A percentile compares a stretch with the other conserved stretches of the same genome.
Conservation (phyloP, 2,113 vertebrate species). For the Ursus arctos region DNA sequence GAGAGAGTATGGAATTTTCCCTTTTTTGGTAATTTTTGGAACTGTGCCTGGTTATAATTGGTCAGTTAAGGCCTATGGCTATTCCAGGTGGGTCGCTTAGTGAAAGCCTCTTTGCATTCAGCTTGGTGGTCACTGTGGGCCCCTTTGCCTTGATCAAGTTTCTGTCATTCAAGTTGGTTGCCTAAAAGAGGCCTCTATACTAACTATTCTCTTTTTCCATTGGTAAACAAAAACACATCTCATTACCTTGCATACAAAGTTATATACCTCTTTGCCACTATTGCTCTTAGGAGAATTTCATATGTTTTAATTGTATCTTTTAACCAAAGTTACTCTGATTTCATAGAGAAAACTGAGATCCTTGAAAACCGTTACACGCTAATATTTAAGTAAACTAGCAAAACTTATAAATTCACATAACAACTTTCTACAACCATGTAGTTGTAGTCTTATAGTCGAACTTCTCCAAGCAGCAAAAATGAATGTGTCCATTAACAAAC, state of each 20-base stretch:
- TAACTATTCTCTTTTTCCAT: neutral
- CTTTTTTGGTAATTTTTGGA: neutral
- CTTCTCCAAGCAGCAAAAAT: neutral
- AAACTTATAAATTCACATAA: neutral
- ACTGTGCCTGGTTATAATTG: neutral
- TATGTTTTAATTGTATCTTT: neutral
- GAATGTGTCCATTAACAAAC: neutral
- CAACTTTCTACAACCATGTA: neutral
- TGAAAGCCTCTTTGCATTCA: neutral
- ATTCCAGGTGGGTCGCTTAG: neutral
- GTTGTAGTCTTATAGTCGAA: neutral
- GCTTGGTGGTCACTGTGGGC: neutral
- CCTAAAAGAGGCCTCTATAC: neutral
- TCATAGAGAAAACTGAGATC: neutral
- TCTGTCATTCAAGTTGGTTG: neutral
- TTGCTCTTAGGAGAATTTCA: neutral
- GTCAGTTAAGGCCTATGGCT: neutral
- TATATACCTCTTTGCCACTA: neutral
- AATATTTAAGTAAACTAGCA: constrained; percentile 7
- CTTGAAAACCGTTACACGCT: neutral
- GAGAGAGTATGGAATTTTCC: neutral
- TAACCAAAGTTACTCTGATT: constrained; percentile 1
- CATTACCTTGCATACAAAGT: neutral
- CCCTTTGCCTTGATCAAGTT: neutral
- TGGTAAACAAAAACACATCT: neutral